These are phyloP conservation scores for Rhynchomys soricoides DNA, from an alignment of 2,113 vertebrate species.

Conservation along the genomic window DNA sequence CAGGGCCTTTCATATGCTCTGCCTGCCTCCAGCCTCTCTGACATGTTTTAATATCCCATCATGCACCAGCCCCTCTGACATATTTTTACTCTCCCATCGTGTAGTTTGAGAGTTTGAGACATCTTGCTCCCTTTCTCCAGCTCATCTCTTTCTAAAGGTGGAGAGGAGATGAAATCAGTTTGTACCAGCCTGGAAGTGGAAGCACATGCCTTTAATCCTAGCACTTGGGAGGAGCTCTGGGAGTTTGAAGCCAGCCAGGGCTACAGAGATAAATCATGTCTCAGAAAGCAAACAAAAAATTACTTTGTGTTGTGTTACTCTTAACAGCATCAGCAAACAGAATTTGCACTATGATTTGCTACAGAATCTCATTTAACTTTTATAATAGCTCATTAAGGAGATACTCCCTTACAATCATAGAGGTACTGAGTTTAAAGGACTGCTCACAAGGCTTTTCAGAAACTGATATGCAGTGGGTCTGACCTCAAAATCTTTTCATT, in stretches of 20 bases:
- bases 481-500: conserved; percentile 11
- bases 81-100: background rate
- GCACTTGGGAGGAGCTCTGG: background rate
- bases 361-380: conserved; percentile 41
- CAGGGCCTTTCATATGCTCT: background rate
- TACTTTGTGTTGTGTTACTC: background rate
- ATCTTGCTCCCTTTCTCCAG: background rate
- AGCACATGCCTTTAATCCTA: background rate
- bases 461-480: background rate
- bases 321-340: background rate
- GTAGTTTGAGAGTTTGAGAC: background rate
- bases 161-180: conserved; percentile 33
- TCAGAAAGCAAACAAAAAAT: background rate
- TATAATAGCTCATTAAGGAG: background rate
- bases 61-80: background rate
- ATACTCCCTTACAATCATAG: background rate
- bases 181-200: background rate
- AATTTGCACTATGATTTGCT: conserved; percentile 22
- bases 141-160: background rate
- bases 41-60: background rate
- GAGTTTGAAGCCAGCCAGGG: background rate
- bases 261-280: background rate
- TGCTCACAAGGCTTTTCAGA: background rate
- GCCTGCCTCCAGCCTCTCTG: background rate
- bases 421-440: conserved; percentile 11